Evolutionary conservation across 2,888 invertebrate genomes (phyloP).

Genomic region (Busseola fusca): DNA sequence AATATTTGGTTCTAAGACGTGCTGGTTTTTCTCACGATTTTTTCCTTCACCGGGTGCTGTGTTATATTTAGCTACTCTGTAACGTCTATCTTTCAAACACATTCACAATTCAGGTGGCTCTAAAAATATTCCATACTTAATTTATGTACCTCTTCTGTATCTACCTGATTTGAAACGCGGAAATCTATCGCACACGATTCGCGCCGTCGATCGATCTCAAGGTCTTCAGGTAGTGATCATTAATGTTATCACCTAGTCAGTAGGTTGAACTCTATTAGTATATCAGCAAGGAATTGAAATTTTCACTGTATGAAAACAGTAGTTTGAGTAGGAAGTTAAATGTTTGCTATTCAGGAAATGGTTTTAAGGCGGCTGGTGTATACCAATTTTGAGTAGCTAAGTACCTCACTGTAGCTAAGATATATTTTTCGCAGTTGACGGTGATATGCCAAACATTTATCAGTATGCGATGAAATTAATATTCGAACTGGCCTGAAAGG

Average conservation of each 20-base stretch:
- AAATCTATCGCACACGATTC: conserved; percentile 23
- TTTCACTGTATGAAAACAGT: background rate
- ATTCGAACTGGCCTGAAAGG: background rate
- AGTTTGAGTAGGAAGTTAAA: background rate
- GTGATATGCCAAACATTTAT: background rate
- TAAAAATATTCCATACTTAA: background rate
- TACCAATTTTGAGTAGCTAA: background rate
- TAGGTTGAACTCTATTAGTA: conserved; percentile 28
- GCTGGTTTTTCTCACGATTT: too few relatives aligned
- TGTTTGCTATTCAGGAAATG: background rate
- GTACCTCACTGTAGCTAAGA: too few relatives aligned
- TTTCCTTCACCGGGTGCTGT: too few relatives aligned
- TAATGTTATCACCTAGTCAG: conserved; percentile 17
- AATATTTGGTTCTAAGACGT: too few relatives aligned
- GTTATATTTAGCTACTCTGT: too few relatives aligned
- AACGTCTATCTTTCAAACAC: background rate
- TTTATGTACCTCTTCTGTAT: background rate
- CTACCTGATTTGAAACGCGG: conserved; percentile 14
- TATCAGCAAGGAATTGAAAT: background rate
- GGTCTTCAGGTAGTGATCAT: conserved; percentile 16
- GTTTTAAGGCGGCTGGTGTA: background rate
- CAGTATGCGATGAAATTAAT: background rate
- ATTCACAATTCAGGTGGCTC: background rate
- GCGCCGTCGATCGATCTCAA: conserved; percentile 6
- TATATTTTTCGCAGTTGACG: background rate